Evolutionary conservation across 2,888 invertebrate species (phyloP).

Genomic region (Epiblema foenella): DNA sequence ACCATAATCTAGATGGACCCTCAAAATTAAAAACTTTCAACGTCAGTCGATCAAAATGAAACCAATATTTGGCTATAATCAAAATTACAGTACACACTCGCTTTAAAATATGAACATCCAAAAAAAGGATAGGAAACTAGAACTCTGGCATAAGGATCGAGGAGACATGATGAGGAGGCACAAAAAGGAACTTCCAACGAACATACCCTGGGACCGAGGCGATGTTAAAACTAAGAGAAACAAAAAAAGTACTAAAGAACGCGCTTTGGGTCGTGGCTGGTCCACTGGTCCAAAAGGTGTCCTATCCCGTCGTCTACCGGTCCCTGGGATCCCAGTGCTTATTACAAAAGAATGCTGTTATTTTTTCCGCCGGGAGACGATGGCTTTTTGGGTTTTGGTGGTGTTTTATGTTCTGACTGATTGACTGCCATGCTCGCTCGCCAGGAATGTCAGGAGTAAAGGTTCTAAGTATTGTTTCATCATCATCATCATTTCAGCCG

Average conservation of each 20-base stretch:
- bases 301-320: too few relatives aligned
- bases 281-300: too few relatives aligned
- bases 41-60: conserved; percentile 11
- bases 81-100: conserved; percentile 8
- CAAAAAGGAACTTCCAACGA: background rate
- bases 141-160: background rate
- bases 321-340: too few relatives aligned
- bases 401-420: too few relatives aligned
- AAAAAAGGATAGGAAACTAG: conserved; percentile 5
- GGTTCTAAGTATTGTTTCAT: too few relatives aligned
- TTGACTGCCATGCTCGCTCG: too few relatives aligned
- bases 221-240: background rate
- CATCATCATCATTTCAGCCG: too few relatives aligned
- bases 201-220: background rate
- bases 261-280: too few relatives aligned
- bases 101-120: conserved; percentile 15
- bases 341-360: too few relatives aligned
- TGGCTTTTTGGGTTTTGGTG: too few relatives aligned
- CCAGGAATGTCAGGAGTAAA: too few relatives aligned
- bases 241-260: background rate
- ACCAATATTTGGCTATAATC: background rate
- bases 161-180: background rate
- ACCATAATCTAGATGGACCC: conserved; percentile 23
- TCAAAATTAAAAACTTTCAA: background rate
- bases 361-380: too few relatives aligned